phyloP scores from a whole-genome alignment of 2,113 vertebrate species.

The Brachirus orientalis region DNA sequence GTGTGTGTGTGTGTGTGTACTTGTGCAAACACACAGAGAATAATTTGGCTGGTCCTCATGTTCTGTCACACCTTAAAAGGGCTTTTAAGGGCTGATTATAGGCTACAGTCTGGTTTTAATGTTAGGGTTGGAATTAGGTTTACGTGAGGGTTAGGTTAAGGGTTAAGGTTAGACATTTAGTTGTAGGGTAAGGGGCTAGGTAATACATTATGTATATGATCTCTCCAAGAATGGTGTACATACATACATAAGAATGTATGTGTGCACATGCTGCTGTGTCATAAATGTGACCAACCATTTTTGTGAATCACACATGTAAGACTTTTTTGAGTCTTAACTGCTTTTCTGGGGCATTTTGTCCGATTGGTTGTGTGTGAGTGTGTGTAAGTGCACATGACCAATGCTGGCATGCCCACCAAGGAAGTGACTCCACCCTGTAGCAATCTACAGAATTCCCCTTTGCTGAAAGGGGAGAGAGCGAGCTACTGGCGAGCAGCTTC shows the following conservation, averaged over 20 bases:
- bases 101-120: too few relatives aligned
- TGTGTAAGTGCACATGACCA: conserved; percentile 44
- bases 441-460: conserved; percentile 63
- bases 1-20: conserved; percentile 20
- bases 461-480: conserved; percentile 44
- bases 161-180: too few relatives aligned
- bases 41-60: too few relatives aligned
- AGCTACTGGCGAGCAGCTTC: conserved; percentile 45
- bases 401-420: conserved; percentile 65
- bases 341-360: conserved; percentile 28
- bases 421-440: conserved; percentile 76
- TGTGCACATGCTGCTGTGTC: conserved; percentile 24
- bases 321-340: conserved; percentile 18
- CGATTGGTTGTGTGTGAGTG: conserved; percentile 39
- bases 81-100: too few relatives aligned
- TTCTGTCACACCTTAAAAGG: too few relatives aligned
- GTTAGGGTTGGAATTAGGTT: too few relatives aligned
- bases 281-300: conserved; percentile 18
- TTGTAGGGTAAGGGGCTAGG: too few relatives aligned
- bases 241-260: too few relatives aligned
- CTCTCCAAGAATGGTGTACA: too few relatives aligned
- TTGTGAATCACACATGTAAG: conserved; percentile 45
- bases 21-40: too few relatives aligned
- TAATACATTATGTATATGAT: background rate
- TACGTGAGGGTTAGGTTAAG: too few relatives aligned